These are phyloP conservation scores for Cartodere bifasciata DNA, from an alignment of 2,888 invertebrate genomes.

Conservation along the genomic window DNA sequence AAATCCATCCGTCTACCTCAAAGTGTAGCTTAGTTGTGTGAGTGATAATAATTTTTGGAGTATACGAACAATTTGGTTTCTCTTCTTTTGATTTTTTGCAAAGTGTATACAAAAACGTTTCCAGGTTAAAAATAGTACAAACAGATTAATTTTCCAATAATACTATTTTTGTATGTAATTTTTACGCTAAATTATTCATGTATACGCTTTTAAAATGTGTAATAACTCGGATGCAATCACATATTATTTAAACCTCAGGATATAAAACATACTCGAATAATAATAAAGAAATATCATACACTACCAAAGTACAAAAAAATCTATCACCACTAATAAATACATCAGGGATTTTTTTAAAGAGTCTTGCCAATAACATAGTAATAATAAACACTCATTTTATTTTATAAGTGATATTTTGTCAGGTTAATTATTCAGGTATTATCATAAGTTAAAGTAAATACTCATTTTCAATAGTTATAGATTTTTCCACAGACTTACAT, in stretches of 20 bases:
- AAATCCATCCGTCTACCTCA: slow-evolving; percentile 39
- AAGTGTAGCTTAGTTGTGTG: slow-evolving; percentile 10
- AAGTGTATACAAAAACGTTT: slow-evolving; percentile 26
- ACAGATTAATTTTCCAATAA: slow-evolving; percentile 34
- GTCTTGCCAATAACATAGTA: slow-evolving; percentile 18
- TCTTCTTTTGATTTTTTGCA: no score
- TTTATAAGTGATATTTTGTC: slow-evolving; percentile 21
- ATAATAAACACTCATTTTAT: no score
- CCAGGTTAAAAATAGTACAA: slow-evolving; percentile 35
- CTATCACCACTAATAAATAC: slow-evolving; percentile 16
- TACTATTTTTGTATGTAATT: slow-evolving; percentile 35
- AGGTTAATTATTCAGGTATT: no score
- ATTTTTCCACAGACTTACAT: no score
- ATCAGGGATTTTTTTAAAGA: slow-evolving; percentile 20
- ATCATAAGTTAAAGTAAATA: no score
- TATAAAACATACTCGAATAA: no score
- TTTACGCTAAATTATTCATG: no score
- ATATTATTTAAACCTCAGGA: no score
- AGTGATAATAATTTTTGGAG: not conserved
- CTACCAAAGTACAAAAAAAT: slow-evolving; percentile 25
- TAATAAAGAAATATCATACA: slow-evolving; percentile 22
- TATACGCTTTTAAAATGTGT: no score
- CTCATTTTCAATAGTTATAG: no score
- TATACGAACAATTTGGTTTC: no score
- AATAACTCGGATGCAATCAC: no score